These are phyloP conservation scores for Atrina japonica DNA, from an alignment of 2,888 invertebrate species.

Conservation along the genomic window DNA sequence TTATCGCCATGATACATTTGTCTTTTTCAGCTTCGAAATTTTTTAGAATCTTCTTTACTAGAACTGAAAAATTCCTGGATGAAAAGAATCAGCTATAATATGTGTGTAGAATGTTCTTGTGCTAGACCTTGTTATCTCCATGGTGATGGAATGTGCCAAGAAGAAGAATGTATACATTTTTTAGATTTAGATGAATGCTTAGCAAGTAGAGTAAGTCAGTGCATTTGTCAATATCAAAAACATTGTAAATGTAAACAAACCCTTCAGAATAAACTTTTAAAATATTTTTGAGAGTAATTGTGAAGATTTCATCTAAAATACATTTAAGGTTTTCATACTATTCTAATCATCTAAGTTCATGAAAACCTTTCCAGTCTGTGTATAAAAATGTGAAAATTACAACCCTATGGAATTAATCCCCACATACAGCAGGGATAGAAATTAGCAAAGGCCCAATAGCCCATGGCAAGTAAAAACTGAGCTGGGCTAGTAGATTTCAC, in stretches of 20 bases:
- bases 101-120: slow-evolving; percentile 79
- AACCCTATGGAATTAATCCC: too few relatives aligned
- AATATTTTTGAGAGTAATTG: too few relatives aligned
- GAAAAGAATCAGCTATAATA: slow-evolving; percentile 78
- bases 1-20: too few relatives aligned
- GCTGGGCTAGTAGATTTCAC: too few relatives aligned
- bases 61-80: slow-evolving; percentile 80
- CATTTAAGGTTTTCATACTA: too few relatives aligned
- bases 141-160: slow-evolving; percentile 68
- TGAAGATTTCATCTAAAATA: too few relatives aligned
- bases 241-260: not conserved
- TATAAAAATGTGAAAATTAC: too few relatives aligned
- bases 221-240: not conserved
- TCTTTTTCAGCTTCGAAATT: slow-evolving; percentile 77
- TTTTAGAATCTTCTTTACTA: slow-evolving; percentile 79
- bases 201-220: slow-evolving; percentile 79
- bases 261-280: not conserved
- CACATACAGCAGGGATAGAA: too few relatives aligned
- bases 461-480: too few relatives aligned
- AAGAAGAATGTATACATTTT: slow-evolving; percentile 80
- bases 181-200: slow-evolving; percentile 81
- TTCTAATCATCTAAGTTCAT: too few relatives aligned
- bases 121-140: slow-evolving; percentile 78
- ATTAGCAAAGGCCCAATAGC: too few relatives aligned
- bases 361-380: too few relatives aligned